A percentile compares a stretch with the other conserved stretches of the same genome.
Evolutionary conservation across 2,797 vertebrate species (phyloP).

Genomic region (Acanthurus lineatus): DNA sequence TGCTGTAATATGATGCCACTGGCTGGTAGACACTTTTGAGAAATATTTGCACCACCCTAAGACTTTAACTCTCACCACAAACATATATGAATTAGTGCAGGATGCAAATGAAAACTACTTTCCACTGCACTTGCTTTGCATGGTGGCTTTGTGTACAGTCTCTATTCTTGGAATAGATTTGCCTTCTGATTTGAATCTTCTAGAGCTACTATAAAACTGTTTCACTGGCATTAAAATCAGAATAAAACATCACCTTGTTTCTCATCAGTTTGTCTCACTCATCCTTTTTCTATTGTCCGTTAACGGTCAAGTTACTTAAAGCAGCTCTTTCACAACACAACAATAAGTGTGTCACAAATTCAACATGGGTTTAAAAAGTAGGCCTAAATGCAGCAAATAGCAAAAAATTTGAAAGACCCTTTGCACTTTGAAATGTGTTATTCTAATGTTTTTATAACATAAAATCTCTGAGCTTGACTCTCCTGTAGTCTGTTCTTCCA

Average conservation of each 20-base stretch:
- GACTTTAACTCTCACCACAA: not conserved
- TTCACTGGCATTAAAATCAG: not conserved
- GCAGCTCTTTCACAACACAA: not conserved
- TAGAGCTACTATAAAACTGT: not conserved
- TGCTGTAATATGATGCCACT: not conserved
- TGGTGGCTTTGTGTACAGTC: constrained; percentile 3
- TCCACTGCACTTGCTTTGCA: constrained; percentile 21
- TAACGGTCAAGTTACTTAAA: constrained; percentile 9
- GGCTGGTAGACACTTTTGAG: not conserved
- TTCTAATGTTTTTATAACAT: too few species aligned
- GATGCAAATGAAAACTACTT: constrained; percentile 3
- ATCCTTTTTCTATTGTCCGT: constrained; percentile 35
- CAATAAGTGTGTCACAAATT: not conserved
- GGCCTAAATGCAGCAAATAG: not conserved
- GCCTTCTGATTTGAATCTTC: not conserved
- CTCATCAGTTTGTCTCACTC: constrained; percentile 18
- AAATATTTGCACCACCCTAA: not conserved
- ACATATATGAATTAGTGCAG: not conserved
- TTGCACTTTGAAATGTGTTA: too few species aligned
- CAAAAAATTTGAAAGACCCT: not conserved
- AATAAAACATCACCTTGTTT: not conserved
- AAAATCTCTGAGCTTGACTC: too few species aligned
- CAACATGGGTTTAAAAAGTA: not conserved
- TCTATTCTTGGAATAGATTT: not conserved
- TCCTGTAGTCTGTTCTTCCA: too few species aligned